Evolutionary conservation across 2,797 vertebrate genomes (phyloP).

Genomic region (Streptopelia turtur): DNA sequence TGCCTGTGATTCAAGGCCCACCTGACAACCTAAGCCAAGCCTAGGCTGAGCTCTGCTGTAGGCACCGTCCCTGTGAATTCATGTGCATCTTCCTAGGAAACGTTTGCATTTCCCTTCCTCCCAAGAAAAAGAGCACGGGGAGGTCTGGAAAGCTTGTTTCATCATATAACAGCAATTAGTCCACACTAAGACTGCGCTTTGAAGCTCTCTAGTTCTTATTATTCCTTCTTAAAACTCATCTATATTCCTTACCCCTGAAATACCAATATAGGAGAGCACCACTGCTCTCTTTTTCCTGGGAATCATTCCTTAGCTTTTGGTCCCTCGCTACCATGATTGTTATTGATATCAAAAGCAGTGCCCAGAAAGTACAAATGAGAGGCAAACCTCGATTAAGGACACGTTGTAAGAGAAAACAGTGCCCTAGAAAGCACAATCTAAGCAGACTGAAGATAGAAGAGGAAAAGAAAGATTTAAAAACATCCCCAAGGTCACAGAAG

Average conservation of each 20-base stretch:
- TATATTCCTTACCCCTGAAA: background rate
- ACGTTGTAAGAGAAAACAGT: background rate
- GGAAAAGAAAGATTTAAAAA: background rate
- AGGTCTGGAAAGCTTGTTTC: background rate
- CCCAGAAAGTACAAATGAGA: background rate
- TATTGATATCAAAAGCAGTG: constrained; percentile 24
- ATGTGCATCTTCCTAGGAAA: background rate
- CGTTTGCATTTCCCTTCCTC: background rate
- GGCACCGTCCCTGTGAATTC: background rate
- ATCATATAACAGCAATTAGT: background rate
- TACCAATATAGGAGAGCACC: background rate
- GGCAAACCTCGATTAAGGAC: background rate
- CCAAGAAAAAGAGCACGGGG: background rate
- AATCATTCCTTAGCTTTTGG: background rate
- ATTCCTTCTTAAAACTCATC: background rate
- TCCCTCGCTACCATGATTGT: background rate
- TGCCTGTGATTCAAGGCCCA: background rate
- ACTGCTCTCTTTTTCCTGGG: background rate
- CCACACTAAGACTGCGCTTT: background rate
- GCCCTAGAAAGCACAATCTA: background rate
- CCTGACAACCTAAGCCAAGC: background rate
- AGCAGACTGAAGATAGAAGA: background rate
- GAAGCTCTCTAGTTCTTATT: background rate
- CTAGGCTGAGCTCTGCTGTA: background rate
- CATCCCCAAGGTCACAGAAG: constrained; percentile 18